These are phyloP conservation scores for Pollenia griseotomentosa DNA, from an alignment of 2,888 invertebrate genomes.

Conservation along the genomic window DNA sequence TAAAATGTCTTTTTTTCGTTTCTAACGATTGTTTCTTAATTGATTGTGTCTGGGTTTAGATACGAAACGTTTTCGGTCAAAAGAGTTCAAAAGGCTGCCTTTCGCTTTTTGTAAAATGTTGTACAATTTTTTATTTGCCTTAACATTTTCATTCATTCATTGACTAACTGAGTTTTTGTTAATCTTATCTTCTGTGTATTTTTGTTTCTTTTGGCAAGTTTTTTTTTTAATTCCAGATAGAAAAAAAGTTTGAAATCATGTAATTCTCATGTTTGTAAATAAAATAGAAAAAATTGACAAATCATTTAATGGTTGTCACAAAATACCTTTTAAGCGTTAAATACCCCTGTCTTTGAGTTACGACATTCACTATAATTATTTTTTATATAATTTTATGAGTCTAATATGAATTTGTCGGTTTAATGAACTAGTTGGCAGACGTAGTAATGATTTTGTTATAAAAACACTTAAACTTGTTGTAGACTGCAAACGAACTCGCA, in stretches of 20 bases:
- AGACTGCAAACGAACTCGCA: background rate
- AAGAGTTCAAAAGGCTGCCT: conserved; percentile 40
- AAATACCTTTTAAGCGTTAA: conserved; percentile 40
- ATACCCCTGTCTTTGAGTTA: conserved; percentile 24
- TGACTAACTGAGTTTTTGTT: background rate
- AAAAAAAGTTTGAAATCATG: conserved; percentile 16
- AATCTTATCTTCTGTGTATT: conserved; percentile 8
- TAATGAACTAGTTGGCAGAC: background rate
- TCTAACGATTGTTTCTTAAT: conserved; percentile 34
- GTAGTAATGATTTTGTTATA: background rate
- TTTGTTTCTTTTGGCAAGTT: background rate
- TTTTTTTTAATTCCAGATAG: background rate
- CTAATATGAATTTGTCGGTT: conserved; percentile 2
- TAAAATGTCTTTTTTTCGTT: background rate
- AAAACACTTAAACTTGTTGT: background rate
- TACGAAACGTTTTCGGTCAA: conserved; percentile 22
- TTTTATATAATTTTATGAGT: conserved; percentile 20
- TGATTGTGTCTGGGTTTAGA: conserved; percentile 29
- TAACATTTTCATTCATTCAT: background rate
- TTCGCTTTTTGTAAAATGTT: conserved; percentile 35
- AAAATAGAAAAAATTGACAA: conserved; percentile 52
- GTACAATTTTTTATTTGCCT: background rate
- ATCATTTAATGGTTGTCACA: conserved; percentile 59
- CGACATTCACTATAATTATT: conserved; percentile 17
- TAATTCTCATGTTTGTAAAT: conserved; percentile 31